Percentiles rank a stretch among this genome's conserved stretches.
These are phyloP conservation scores for Campoletis sonorensis DNA, from an alignment of 1,140 invertebrate genomes.

Conservation along the genomic window DNA sequence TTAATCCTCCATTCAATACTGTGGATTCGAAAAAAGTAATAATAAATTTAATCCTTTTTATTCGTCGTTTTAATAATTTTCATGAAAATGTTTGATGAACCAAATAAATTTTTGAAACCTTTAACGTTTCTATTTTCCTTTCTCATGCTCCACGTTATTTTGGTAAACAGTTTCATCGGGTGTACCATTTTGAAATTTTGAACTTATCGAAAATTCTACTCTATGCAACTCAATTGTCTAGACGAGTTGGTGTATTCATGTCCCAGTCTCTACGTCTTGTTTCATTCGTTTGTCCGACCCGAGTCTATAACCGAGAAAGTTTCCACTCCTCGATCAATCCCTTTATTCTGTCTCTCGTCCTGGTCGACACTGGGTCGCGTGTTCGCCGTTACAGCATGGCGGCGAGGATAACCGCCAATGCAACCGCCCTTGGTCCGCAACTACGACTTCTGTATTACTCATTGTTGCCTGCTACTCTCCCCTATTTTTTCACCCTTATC, in stretches of 20 bases:
- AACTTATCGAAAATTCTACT: neutral
- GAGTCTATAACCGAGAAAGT: slow-evolving; percentile 27
- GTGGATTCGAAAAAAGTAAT: no score
- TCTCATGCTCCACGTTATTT: neutral
- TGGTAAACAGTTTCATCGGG: neutral
- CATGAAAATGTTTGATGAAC: no score
- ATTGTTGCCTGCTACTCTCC: neutral
- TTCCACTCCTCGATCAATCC: slow-evolving; percentile 56
- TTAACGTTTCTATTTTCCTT: neutral
- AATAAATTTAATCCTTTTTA: no score
- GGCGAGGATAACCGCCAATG: slow-evolving; percentile 16
- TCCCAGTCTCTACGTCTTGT: slow-evolving; percentile 28
- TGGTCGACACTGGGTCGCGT: slow-evolving; percentile 25
- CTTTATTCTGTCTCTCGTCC: slow-evolving; percentile 55
- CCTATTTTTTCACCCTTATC: neutral
- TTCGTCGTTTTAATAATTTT: no score
- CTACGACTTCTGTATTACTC: slow-evolving; percentile 4
- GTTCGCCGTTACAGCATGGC: neutral
- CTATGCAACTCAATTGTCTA: neutral
- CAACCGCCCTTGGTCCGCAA: neutral
- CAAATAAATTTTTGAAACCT: no score
- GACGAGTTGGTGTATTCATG: neutral
- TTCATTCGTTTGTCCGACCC: neutral
- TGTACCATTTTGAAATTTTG: neutral
- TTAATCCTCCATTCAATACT: no score